These are phyloP conservation scores for Ceriagrion tenellum DNA, from an alignment of 2,888 invertebrate species.

Conservation along the genomic window DNA sequence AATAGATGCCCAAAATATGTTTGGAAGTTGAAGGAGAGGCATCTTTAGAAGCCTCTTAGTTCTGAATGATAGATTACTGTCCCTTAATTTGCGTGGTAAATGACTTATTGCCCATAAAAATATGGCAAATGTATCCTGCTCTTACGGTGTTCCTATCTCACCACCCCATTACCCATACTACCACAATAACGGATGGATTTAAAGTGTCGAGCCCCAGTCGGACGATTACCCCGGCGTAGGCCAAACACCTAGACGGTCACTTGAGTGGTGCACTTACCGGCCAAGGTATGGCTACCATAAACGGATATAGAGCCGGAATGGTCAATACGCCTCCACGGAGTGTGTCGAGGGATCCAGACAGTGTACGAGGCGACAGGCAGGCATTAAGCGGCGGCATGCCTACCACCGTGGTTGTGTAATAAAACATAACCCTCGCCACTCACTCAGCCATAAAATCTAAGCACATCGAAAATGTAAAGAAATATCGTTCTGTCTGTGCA, in stretches of 20 bases:
- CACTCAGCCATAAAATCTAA: background rate
- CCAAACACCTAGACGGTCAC: background rate
- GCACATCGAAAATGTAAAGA: background rate
- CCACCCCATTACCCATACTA: background rate
- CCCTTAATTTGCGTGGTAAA: background rate
- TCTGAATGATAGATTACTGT: too few relatives aligned
- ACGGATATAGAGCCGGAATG: conserved; percentile 35
- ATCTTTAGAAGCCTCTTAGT: too few relatives aligned
- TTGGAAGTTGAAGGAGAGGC: too few relatives aligned
- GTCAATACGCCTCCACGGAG: background rate
- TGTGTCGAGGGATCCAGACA: background rate
- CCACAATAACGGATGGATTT: background rate
- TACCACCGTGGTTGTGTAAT: background rate
- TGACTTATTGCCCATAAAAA: background rate
- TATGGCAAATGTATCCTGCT: background rate
- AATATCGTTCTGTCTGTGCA: background rate
- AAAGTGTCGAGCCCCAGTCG: background rate
- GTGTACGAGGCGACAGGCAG: background rate
- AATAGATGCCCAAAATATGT: too few relatives aligned
- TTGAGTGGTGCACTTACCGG: conserved; percentile 4
- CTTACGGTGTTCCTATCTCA: background rate
- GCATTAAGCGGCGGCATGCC: conserved; percentile 20
- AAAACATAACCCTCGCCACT: background rate
- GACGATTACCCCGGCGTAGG: background rate
- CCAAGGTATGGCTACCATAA: conserved; percentile 12